Evolutionary conservation across 1,140 invertebrate species (phyloP).

Genomic region (Ephestia elutella): DNA sequence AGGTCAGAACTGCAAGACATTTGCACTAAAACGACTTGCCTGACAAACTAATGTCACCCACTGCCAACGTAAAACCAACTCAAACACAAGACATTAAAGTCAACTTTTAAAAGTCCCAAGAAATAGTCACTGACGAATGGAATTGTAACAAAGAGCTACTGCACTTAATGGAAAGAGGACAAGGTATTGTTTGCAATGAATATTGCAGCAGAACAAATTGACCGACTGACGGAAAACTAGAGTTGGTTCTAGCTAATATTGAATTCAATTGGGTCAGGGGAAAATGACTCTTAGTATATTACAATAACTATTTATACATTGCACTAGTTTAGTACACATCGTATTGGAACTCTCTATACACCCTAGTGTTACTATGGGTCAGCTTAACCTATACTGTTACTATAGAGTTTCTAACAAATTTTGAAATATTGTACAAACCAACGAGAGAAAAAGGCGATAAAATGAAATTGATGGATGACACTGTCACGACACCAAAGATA

Average conservation of each 20-base stretch:
- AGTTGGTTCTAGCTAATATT: conserved; percentile 29
- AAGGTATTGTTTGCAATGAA: conserved; percentile 32
- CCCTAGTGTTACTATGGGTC: not conserved
- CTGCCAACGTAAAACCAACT: not conserved
- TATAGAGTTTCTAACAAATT: not conserved
- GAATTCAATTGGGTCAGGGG: conserved; percentile 23
- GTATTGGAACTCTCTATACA: not conserved
- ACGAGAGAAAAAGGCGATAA: not conserved
- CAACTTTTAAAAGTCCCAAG: not conserved
- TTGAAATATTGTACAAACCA: not conserved
- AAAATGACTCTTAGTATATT: conserved; percentile 30
- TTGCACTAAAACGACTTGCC: conserved; percentile 15
- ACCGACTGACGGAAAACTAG: conserved; percentile 44
- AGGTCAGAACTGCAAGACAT: conserved; percentile 47
- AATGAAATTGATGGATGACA: not conserved
- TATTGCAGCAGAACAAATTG: conserved; percentile 1
- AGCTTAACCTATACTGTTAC: no score
- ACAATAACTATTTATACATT: conserved; percentile 14
- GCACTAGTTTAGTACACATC: conserved; percentile 14
- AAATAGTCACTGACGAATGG: not conserved
- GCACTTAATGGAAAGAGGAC: conserved; percentile 23
- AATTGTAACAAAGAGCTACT: conserved; percentile 13
- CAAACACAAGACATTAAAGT: not conserved
- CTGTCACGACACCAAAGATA: not conserved
- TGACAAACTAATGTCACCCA: conserved; percentile 4